phyloP scores from a whole-genome alignment of 1,140 invertebrate species.

The Eufriesea mexicana region DNA sequence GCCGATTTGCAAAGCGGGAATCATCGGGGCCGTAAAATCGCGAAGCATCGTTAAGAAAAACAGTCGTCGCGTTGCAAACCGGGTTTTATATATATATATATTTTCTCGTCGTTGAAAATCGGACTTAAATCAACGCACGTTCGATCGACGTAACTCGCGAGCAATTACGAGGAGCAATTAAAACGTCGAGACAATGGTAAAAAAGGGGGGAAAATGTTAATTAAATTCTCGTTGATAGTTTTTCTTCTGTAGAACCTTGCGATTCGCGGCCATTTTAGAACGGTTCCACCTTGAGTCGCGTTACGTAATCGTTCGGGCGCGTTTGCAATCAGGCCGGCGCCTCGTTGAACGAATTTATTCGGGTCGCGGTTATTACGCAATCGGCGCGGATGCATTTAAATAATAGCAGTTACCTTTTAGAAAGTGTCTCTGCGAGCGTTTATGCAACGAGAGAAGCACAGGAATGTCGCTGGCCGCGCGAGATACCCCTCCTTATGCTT shows the following conservation, averaged over 20 bases:
- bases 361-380: constrained; percentile 23
- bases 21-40: too few relatives aligned
- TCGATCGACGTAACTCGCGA: too few relatives aligned
- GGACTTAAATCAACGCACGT: too few relatives aligned
- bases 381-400: constrained; percentile 21
- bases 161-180: too few relatives aligned
- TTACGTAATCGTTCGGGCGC: not conserved
- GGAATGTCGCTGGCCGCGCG: constrained; percentile 1
- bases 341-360: constrained; percentile 6
- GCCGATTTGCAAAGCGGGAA: too few relatives aligned
- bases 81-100: too few relatives aligned
- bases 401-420: constrained; percentile 26
- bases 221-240: constrained; percentile 4
- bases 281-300: constrained; percentile 10
- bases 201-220: not conserved
- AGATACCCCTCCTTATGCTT: not conserved
- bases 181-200: too few relatives aligned
- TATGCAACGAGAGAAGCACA: not conserved
- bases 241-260: not conserved
- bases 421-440: not conserved
- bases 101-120: too few relatives aligned
- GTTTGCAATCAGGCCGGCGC: not conserved
- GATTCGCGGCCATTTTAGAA: not conserved
- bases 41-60: too few relatives aligned
- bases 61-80: too few relatives aligned